Percentiles rank a stretch among this genome's conserved stretches.
These are phyloP conservation scores for Brachionus angularis DNA, from an alignment of 1,140 invertebrate genomes.

Conservation along the genomic window DNA sequence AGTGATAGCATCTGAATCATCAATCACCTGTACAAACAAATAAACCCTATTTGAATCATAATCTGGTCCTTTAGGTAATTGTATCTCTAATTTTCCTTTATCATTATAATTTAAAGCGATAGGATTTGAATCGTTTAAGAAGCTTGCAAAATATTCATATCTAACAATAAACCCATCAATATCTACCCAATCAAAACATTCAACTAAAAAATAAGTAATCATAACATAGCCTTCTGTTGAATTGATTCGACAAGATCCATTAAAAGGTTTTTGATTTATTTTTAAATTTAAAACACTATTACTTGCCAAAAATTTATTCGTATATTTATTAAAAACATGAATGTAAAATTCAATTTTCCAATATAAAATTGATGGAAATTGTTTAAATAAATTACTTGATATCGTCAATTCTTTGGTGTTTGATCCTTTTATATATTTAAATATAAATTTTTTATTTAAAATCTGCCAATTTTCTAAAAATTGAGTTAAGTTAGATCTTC, in stretches of 20 bases:
- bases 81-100: not conserved
- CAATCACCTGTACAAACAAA: conserved; percentile 25
- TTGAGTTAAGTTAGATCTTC: no score
- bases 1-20: conserved; percentile 18
- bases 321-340: no score
- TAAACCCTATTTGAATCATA: not conserved
- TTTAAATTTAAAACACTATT: not conserved
- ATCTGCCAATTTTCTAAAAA: no score
- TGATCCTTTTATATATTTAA: no score
- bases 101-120: conserved; percentile 4
- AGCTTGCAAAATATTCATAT: conserved; percentile 15
- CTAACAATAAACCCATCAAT: not conserved
- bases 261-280: conserved; percentile 28
- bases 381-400: no score
- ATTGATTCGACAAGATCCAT: conserved; percentile 12
- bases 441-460: no score
- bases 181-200: conserved; percentile 15
- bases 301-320: not conserved
- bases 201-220: not conserved
- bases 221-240: not conserved
- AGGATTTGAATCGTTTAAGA: not conserved
- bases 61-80: conserved; percentile 12
- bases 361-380: no score
- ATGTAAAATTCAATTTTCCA: no score
- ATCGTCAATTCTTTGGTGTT: no score